Evolutionary conservation across 2,113 vertebrate genomes (phyloP).

Genomic region (Typhlomys cinereus): DNA sequence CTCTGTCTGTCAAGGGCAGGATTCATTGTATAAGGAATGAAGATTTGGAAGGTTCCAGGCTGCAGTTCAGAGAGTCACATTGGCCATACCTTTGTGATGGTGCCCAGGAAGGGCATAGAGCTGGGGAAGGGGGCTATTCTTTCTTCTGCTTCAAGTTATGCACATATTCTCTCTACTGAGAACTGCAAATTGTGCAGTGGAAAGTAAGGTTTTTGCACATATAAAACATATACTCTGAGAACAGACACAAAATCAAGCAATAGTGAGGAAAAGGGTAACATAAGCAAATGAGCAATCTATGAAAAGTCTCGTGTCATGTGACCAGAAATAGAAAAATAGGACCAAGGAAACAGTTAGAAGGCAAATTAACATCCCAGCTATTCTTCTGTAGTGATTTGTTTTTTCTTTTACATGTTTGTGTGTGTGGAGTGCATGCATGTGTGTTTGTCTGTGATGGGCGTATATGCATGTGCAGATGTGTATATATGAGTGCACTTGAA

Average conservation of each 20-base stretch:
- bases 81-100: conserved; percentile 23
- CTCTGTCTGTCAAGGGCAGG: neutral
- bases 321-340: neutral
- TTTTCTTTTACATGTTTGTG: too few relatives aligned
- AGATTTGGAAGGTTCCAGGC: neutral
- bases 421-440: too few relatives aligned
- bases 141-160: neutral
- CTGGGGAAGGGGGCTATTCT: neutral
- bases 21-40: neutral
- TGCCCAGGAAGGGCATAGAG: neutral
- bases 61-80: conserved; percentile 27
- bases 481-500: too few relatives aligned
- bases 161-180: neutral
- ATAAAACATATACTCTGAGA: neutral
- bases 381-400: neutral
- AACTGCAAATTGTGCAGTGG: neutral
- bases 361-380: neutral
- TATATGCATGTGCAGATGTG: too few relatives aligned
- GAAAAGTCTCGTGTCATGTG: conserved; percentile 35
- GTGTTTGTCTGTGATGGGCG: too few relatives aligned
- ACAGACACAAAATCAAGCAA: neutral
- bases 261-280: neutral
- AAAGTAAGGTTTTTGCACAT: neutral
- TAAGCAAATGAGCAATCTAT: conserved; percentile 9
- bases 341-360: neutral